Percentiles rank a stretch among this genome's conserved stretches.
phyloP scores from a whole-genome alignment of 2,888 invertebrate genomes.

The Palloptera scutellata region DNA sequence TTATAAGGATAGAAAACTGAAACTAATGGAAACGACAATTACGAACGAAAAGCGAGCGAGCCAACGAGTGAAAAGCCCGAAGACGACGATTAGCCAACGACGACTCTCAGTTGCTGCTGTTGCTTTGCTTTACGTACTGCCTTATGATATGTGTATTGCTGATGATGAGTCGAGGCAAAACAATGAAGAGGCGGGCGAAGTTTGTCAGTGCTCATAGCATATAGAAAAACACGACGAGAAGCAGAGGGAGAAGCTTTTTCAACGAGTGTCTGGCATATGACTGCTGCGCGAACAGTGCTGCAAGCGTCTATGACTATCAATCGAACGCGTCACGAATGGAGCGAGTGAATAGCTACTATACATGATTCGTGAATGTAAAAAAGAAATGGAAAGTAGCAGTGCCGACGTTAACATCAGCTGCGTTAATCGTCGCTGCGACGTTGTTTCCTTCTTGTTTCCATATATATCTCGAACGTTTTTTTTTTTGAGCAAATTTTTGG shows the following conservation, averaged over 20 bases:
- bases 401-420: constrained; percentile 10
- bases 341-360: constrained; percentile 26
- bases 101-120: background rate
- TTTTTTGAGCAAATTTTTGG: constrained; percentile 2
- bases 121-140: background rate
- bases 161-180: constrained; percentile 8
- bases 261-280: constrained; percentile 6
- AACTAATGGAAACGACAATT: constrained; percentile 22
- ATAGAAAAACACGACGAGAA: background rate
- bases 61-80: constrained; percentile 12
- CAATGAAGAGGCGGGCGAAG: background rate
- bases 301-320: constrained; percentile 6
- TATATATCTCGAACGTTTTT: constrained; percentile 40
- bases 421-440: constrained; percentile 15
- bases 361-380: constrained; percentile 19
- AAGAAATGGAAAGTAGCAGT: constrained; percentile 31
- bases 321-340: constrained; percentile 26
- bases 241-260: constrained; percentile 7
- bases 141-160: background rate
- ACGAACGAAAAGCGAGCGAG: background rate
- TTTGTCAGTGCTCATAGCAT: background rate
- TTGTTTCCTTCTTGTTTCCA: constrained; percentile 34
- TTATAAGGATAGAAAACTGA: constrained; percentile 6
- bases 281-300: background rate
- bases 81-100: constrained; percentile 18